Evolutionary conservation across 2,113 vertebrate species (phyloP), one percentile per base, ranked within the genome.

Genomic region (Nannospalax galili): DNA sequence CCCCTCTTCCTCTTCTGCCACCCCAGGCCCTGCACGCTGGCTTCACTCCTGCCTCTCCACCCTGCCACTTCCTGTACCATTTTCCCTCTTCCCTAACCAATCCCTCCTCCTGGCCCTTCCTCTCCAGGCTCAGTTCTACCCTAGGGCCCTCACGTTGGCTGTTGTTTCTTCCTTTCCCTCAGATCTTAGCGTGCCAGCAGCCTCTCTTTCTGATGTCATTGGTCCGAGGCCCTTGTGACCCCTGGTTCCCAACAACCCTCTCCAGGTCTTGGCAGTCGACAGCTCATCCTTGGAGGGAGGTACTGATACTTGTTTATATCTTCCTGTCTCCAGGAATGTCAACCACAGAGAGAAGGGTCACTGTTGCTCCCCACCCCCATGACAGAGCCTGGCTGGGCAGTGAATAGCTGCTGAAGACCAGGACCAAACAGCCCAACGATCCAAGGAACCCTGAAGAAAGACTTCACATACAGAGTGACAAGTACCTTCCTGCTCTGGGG

Each of bases 31-130:
- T 26, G 56, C 58, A 75, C 60, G 15, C 17, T 37, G 69, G 37
- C 40, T 48, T 62, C 45, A 60, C 79, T 64, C 58, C 70, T 74
- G 79, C 65, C 67, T 56, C 56, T 30, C 35, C 16, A 45, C 5
- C 3, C 6, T 35, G 10, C 24, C 26, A 8, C 1, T 4, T n/a
- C n/a, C n/a, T n/a, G n/a, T n/a, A n/a, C n/a, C n/a, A 10, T n/a
- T 72, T 70, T 14, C 17, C 3, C 48, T 64, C 77, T 70, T 17
- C 17, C 3, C 48, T 15, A 35, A 35, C 72, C 7, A 0, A 11
- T 37, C 58, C 8, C 52, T 42, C 0, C 79, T 60, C 45, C 73
- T 15, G 6, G 11, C 58, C 62, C 67, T n/a, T 17, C 30, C 19
- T 52, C 20, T 37, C 86, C 82, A 4, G 5, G 72, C 30, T 64